These are phyloP conservation scores for Gibbula magus DNA, from an alignment of 2,888 invertebrate genomes.

Conservation along the genomic window DNA sequence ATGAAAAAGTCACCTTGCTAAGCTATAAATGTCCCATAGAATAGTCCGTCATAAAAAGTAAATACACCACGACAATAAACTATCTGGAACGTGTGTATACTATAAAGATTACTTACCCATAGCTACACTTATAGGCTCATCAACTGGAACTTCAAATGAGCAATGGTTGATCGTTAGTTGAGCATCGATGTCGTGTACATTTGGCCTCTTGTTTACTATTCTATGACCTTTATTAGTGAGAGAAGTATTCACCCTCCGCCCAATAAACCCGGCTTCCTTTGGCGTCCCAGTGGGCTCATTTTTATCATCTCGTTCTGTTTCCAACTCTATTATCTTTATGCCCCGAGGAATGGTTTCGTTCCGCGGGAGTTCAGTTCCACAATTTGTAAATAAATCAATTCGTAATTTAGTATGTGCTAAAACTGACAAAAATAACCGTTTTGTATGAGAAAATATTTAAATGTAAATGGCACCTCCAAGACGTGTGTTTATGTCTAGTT, in stretches of 20 bases:
- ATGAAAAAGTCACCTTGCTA: neutral
- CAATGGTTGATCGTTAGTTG: no score
- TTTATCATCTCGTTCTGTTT: neutral
- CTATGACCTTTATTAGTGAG: neutral
- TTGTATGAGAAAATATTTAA: neutral
- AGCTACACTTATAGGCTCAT: no score
- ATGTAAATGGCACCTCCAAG: neutral
- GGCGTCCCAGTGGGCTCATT: neutral
- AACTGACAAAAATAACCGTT: neutral
- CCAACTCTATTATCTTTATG: neutral
- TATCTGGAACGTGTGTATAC: neutral
- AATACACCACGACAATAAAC: neutral
- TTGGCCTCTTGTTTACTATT: neutral
- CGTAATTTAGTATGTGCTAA: neutral
- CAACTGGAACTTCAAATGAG: no score
- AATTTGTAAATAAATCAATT: conserved; percentile 12
- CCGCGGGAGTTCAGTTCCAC: neutral
- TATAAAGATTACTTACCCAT: no score
- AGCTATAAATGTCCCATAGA: neutral
- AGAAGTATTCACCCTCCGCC: neutral
- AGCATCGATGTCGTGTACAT: no score
- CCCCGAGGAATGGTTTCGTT: neutral
- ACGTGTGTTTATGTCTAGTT: no score
- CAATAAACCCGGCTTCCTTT: neutral
- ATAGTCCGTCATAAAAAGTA: neutral